A percentile compares a stretch with the other conserved stretches of the same genome.
phyloP scores from a whole-genome alignment of 2,888 invertebrate species.

The Tenodera sinensis region DNA sequence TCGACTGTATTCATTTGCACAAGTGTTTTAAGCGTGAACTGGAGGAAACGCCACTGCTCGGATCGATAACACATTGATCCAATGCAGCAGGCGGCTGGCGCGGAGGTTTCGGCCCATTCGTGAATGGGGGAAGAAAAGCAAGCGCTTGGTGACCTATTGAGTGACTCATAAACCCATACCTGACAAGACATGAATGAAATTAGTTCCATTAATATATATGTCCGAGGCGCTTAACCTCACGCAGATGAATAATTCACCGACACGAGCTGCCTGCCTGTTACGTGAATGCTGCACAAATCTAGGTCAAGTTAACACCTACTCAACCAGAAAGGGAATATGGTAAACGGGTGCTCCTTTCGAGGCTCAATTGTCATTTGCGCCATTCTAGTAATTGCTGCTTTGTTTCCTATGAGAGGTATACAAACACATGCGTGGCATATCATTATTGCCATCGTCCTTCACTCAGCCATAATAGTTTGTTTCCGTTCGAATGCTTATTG shows the following conservation, averaged over 20 bases:
- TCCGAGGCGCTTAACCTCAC: not conserved
- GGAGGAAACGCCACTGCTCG: not conserved
- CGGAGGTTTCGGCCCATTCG: not conserved
- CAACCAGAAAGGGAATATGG: not conserved
- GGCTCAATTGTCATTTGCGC: not conserved
- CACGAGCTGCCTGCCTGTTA: not conserved
- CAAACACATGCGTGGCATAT: not conserved
- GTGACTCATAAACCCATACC: not conserved
- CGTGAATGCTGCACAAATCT: not conserved
- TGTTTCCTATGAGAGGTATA: too few species aligned
- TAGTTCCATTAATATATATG: not conserved
- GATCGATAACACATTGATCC: not conserved
- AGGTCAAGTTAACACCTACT: not conserved
- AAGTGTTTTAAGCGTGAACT: not conserved
- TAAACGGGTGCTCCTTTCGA: not conserved
- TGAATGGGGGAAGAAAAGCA: not conserved
- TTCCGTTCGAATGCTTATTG: too few species aligned
- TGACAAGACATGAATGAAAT: not conserved
- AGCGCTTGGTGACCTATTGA: not conserved
- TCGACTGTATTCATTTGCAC: too few species aligned
- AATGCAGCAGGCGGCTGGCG: not conserved
- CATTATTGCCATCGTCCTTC: not conserved
- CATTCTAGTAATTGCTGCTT: too few species aligned
- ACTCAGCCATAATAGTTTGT: too few species aligned
- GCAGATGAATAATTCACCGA: not conserved